These are phyloP conservation scores for Syndactyla subalaris DNA, from an alignment of 2,797 vertebrate species.

Conservation along the genomic window DNA sequence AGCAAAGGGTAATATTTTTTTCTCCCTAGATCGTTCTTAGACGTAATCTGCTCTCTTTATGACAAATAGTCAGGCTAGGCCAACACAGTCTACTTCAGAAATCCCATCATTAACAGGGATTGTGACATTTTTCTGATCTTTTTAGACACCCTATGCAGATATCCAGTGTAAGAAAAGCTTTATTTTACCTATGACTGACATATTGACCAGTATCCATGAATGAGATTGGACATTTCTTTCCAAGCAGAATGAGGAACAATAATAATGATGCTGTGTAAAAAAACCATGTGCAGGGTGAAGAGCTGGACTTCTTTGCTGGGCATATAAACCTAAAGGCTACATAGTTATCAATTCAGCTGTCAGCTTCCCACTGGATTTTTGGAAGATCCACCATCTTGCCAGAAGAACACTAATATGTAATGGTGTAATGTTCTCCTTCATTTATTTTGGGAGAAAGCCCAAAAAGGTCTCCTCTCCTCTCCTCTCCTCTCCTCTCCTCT, in stretches of 20 bases:
- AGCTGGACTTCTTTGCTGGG: not conserved
- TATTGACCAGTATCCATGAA: not conserved
- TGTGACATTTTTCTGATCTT: not conserved
- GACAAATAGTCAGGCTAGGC: not conserved
- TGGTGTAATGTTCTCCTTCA: no score
- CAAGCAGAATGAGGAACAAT: not conserved
- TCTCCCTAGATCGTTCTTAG: not conserved
- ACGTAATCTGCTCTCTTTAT: not conserved
- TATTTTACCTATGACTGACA: not conserved
- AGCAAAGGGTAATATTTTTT: not conserved
- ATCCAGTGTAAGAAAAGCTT: not conserved
- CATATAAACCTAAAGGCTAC: not conserved
- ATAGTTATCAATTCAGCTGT: not conserved
- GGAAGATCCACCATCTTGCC: not conserved
- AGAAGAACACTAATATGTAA: not conserved
- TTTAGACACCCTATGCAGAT: not conserved
- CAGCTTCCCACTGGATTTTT: not conserved
- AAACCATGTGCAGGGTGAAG: accelerated
- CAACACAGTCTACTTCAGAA: not conserved
- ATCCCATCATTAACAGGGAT: not conserved
- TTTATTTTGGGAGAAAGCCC: no score
- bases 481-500: not conserved
- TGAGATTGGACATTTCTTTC: not conserved
- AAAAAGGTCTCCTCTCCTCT: no score
- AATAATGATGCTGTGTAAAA: accelerated